Evolutionary conservation across 2,797 vertebrate genomes (phyloP).

Genomic region (Emydoidea blandingii): DNA sequence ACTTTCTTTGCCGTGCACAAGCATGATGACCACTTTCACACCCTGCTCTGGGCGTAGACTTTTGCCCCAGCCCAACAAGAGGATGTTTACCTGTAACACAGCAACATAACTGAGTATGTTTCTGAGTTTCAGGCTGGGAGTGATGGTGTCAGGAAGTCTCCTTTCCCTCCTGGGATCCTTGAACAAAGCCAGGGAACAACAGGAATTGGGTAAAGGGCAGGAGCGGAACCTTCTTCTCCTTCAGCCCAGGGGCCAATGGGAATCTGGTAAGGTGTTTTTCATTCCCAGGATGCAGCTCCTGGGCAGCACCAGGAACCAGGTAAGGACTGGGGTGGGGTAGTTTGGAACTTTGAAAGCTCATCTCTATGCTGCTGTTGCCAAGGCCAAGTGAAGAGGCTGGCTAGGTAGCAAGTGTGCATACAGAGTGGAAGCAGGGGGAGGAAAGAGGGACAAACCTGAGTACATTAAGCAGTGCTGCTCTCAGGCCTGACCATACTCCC

Average conservation of each 20-base stretch:
- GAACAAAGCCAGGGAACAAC: not conserved
- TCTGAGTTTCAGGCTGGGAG: not conserved
- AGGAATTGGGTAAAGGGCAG: not conserved
- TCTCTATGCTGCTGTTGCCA: not conserved
- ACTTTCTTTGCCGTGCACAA: not conserved
- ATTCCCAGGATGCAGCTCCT: not conserved
- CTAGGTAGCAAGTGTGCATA: not conserved
- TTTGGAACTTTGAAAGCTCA: not conserved
- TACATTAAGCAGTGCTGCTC: not conserved
- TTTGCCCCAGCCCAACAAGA: accelerated
- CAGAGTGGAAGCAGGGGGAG: not conserved
- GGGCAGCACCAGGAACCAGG: not conserved
- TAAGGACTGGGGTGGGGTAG: not conserved
- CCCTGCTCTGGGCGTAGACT: not conserved
- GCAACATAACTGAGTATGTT: not conserved
- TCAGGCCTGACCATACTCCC: not conserved
- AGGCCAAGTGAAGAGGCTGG: not conserved
- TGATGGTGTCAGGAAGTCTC: not conserved
- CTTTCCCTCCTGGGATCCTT: not conserved
- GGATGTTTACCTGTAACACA: not conserved
- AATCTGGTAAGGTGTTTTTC: not conserved
- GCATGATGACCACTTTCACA: not conserved
- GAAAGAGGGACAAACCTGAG: accelerated
- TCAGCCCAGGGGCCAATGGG: not conserved
- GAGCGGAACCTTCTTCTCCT: not conserved